A percentile compares a stretch with the other conserved stretches of the same genome.
Conservation (phyloP, 2,888 invertebrate species). For the Junonia oenone region DNA sequence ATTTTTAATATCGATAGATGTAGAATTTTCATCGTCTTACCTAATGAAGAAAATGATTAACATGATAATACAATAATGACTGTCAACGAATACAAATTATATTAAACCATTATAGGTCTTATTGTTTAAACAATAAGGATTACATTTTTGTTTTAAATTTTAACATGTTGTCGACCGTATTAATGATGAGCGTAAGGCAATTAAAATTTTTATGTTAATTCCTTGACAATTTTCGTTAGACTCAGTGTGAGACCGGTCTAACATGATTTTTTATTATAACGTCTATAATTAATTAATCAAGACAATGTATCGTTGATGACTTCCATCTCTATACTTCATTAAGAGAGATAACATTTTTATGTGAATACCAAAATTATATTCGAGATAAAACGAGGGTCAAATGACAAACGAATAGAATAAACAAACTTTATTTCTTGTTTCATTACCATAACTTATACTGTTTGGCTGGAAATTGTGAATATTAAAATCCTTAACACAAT, state of each 20-base stretch:
- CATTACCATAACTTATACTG: conserved; percentile 11
- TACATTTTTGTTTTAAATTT: background rate
- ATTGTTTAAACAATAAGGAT: background rate
- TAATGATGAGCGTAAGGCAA: conserved; percentile 53
- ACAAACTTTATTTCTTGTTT: conserved; percentile 1
- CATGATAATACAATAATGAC: conserved; percentile 19
- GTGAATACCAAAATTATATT: conserved; percentile 19
- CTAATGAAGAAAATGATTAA: conserved; percentile 25
- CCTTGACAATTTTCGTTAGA: conserved; percentile 37
- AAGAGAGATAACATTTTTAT: conserved; percentile 11
- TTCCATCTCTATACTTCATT: conserved; percentile 37
- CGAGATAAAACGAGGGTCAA: conserved; percentile 9
- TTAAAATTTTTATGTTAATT: conserved; percentile 73
- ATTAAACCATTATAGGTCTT: background rate
- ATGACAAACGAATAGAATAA: conserved; percentile 4
- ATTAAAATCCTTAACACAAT: background rate
- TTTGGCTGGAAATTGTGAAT: background rate
- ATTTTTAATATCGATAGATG: conserved; percentile 9
- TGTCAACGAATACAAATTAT: background rate
- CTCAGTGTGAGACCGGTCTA: conserved; percentile 50
- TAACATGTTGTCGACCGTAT: conserved; percentile 29
- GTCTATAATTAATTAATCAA: conserved; percentile 60
- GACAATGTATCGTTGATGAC: conserved; percentile 50
- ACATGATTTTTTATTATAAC: conserved; percentile 42
- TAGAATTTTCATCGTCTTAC: conserved; percentile 9